These are phyloP conservation scores for Syngnathus typhle DNA, from an alignment of 2,113 vertebrate genomes.

Conservation along the genomic window DNA sequence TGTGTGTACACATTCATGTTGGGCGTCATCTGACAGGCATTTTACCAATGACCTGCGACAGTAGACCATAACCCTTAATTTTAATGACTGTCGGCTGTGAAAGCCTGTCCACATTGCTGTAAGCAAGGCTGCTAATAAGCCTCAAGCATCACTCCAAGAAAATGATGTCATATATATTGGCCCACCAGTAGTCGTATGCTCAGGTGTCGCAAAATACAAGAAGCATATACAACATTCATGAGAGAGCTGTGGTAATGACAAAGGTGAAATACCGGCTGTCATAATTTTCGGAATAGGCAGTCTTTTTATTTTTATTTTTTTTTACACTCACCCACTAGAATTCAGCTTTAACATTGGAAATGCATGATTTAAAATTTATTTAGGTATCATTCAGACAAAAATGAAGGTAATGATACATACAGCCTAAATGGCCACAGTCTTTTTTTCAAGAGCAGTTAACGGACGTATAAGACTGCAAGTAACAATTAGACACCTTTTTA, in stretches of 20 bases:
- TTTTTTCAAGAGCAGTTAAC: not conserved
- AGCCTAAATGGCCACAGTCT: not conserved
- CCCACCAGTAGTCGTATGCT: constrained; percentile 11
- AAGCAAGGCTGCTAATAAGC: constrained; percentile 38
- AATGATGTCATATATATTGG: constrained; percentile 17
- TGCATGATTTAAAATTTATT: not conserved
- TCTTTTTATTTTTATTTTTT: not conserved
- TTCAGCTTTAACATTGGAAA: not conserved
- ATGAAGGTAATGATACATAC: not conserved
- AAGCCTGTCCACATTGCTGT: constrained; percentile 36
- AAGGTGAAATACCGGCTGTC: constrained; percentile 1
- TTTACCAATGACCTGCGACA: constrained; percentile 43
- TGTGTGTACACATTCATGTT: constrained; percentile 11
- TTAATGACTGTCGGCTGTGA: constrained; percentile 35
- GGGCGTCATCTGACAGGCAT: constrained; percentile 31
- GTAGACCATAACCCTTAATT: constrained; percentile 33
- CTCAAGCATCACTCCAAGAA: constrained; percentile 38
- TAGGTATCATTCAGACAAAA: not conserved
- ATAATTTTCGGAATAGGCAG: constrained; percentile 3
- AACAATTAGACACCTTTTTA: no score
- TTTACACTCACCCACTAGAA: not conserved
- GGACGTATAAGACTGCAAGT: not conserved
- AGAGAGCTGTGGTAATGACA: not conserved
- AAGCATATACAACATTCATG: constrained; percentile 6
- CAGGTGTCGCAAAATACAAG: constrained; percentile 8